Evolutionary conservation across 2,113 vertebrate species (phyloP).

Genomic region (Seriola aureovittata): DNA sequence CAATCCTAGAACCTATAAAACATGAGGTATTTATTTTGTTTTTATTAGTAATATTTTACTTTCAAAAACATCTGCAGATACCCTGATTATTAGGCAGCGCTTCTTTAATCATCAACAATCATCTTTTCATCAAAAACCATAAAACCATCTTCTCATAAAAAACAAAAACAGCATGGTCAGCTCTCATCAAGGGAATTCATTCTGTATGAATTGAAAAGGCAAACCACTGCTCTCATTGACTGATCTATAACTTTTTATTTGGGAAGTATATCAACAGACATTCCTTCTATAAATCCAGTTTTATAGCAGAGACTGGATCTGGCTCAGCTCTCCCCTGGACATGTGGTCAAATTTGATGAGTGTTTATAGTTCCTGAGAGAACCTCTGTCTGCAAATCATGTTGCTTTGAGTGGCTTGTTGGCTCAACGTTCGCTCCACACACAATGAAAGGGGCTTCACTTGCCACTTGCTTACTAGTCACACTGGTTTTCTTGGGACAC

Average conservation of each 20-base stretch:
- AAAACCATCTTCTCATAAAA: not conserved
- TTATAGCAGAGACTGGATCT: not conserved
- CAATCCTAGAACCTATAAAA: not conserved
- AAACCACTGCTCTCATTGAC: not conserved
- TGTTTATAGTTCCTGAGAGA: slow-evolving; percentile 20
- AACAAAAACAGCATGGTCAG: not conserved
- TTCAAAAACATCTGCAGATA: not conserved
- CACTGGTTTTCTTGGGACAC: not conserved
- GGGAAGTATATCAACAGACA: slow-evolving; percentile 29
- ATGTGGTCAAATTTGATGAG: slow-evolving; percentile 13
- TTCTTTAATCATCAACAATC: not conserved
- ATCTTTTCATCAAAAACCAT: no score
- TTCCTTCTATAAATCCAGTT: slow-evolving; percentile 9
- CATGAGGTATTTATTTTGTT: not conserved
- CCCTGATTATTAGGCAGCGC: no score
- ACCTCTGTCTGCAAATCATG: slow-evolving; percentile 27
- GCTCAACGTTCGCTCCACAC: slow-evolving; percentile 1
- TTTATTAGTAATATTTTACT: not conserved
- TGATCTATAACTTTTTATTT: slow-evolving; percentile 32
- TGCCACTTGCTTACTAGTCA: not conserved
- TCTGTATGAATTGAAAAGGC: slow-evolving; percentile 16
- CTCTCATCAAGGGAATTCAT: not conserved
- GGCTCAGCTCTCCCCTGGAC: slow-evolving; percentile 2
- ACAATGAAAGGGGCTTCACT: not conserved
- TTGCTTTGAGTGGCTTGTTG: slow-evolving; percentile 19